Evolutionary conservation across 1,140 invertebrate genomes (phyloP).

Genomic region (Kradibia gibbosae): DNA sequence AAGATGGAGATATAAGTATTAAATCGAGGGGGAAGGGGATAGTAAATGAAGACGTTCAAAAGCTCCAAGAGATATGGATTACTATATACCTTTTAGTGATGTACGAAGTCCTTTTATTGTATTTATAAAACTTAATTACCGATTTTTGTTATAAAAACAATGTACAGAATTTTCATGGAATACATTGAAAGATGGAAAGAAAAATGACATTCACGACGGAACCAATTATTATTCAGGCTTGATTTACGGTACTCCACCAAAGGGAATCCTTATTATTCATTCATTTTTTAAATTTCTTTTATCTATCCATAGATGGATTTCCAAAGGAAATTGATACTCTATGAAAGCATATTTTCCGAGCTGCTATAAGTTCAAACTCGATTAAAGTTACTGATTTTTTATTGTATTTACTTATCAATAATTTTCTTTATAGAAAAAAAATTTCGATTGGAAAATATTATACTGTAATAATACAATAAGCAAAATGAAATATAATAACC

Average conservation of each 20-base stretch:
- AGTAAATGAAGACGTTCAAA: constrained; percentile 41
- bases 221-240: constrained; percentile 40
- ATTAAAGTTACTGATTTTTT: too few species aligned
- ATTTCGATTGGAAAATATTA: background rate
- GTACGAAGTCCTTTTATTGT: background rate
- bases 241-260: constrained; percentile 15
- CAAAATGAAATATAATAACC: too few species aligned
- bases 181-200: background rate
- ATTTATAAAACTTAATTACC: constrained; percentile 44
- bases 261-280: constrained; percentile 27
- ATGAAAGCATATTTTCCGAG: constrained; percentile 48
- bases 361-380: too few species aligned
- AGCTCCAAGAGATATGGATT: constrained; percentile 41
- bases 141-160: constrained; percentile 40
- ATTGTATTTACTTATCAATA: constrained; percentile 17
- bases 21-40: constrained; percentile 19
- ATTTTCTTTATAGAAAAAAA: background rate
- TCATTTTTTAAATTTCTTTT: constrained; percentile 16
- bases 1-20: constrained; percentile 43
- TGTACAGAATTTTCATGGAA: constrained; percentile 6
- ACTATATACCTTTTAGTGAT: background rate
- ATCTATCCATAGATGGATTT: constrained; percentile 1
- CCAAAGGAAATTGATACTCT: constrained; percentile 50
- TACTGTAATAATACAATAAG: too few species aligned
- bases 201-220: background rate